Base-by-base conservation (phyloP, 2,888 invertebrate species). In the Acleris sparsana region DNA sequence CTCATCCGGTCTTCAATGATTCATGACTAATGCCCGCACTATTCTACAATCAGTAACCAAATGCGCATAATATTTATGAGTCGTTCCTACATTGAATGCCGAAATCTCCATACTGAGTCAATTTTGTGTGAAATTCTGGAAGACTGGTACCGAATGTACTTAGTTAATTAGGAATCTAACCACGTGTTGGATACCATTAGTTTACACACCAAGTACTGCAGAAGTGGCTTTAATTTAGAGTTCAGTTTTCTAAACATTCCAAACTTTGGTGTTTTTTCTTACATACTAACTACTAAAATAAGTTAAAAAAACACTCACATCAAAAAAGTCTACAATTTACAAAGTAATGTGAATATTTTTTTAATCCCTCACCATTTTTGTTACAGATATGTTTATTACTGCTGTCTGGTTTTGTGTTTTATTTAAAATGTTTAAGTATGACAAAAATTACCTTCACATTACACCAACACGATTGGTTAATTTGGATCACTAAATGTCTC, bases 171-270 rank as follows among this genome's bases (percentile, higher is more conserved):
- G 74, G 70, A 84, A 75, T 81, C 80, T 69, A 76, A 78, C 78
- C 84, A 83, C 80, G 82, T 72, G 75, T 73, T 70, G 72, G 72
- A 75, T 79, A 77, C 79, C 75, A 78, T 73, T 81, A 72, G 75
- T 76, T 76, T 76, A 75, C 78, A 76, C 80, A 78, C 72, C 76
- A 58, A 59, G 49, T 25, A 60, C 53, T 33, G 56, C 51, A 51
- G 58, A 68, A 53, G 62, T 62, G 56, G 61, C 33, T 61, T 61
- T 61, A 56, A 56, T 52, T 56, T 66, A 3, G 53, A 60, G 51
- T 65, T 65, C 48, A 43, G 60, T 48, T 33, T 61, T 56, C 64
- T 49, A 44, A 16, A 7, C 17, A n/a, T 46, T n/a, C 16, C 6
- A 46, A 46, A 16, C n/a, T 46, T 13, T 22, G 13, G 39, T 4